phyloP scores from a whole-genome alignment of 2,888 invertebrate genomes.

The Apodemia mormo region DNA sequence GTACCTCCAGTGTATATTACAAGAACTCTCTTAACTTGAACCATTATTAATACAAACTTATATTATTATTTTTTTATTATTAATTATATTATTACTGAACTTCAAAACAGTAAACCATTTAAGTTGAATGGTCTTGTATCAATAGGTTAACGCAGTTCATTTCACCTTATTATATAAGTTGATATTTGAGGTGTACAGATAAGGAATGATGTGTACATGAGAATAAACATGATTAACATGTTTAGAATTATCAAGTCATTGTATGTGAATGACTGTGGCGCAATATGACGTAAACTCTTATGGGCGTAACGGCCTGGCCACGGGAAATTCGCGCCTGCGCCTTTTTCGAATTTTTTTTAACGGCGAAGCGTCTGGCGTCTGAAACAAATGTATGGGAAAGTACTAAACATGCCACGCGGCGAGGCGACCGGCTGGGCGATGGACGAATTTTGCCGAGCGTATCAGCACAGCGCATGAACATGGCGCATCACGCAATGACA shows the following conservation, averaged over 20 bases:
- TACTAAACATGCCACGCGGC: too few species aligned
- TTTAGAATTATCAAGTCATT: background rate
- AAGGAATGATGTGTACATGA: background rate
- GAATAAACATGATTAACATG: constrained; percentile 7
- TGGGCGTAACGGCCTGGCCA: too few species aligned
- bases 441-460: too few species aligned
- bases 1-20: constrained; percentile 96
- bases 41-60: constrained; percentile 47
- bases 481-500: too few species aligned
- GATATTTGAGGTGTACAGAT: constrained; percentile 12
- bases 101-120: background rate
- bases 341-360: too few species aligned
- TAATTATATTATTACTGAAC: background rate
- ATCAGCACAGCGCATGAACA: too few species aligned
- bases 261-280: background rate
- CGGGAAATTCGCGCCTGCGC: too few species aligned
- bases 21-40: constrained; percentile 50
- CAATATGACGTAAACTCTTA: too few species aligned
- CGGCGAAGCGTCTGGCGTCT: too few species aligned
- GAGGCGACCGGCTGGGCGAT: too few species aligned
- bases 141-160: background rate
- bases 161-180: background rate
- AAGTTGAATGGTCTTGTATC: background rate
- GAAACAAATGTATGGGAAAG: too few species aligned
- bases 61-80: too few species aligned